Percentiles rank a stretch among this genome's conserved stretches.
Evolutionary conservation across 2,888 invertebrate species (phyloP).

Genomic region (Lacanobia oleracea): DNA sequence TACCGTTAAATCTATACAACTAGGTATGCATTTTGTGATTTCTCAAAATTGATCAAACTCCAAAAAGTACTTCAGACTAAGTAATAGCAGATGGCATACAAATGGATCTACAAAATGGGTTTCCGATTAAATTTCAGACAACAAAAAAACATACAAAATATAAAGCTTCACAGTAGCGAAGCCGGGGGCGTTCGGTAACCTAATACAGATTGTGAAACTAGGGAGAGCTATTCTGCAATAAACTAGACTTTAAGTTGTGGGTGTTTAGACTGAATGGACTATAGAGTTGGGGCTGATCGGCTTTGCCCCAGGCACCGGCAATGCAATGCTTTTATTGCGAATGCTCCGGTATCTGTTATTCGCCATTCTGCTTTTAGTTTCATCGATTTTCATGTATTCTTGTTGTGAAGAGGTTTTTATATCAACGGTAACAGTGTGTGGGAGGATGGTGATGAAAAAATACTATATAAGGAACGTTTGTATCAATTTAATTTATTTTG

Average conservation of each 20-base stretch:
- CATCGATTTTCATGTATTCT: constrained; percentile 45
- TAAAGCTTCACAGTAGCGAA: constrained; percentile 72
- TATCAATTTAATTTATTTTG: background rate
- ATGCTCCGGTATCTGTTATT: constrained; percentile 65
- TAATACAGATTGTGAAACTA: constrained; percentile 74
- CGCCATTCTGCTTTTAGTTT: constrained; percentile 55
- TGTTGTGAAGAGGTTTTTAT: constrained; percentile 25
- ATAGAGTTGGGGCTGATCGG: constrained; percentile 68
- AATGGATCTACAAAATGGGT: constrained; percentile 68
- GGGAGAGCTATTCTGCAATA: constrained; percentile 68
- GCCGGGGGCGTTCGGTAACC: constrained; percentile 76
- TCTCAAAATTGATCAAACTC: background rate
- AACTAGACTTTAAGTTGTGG: constrained; percentile 76
- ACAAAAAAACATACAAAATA: constrained; percentile 73
- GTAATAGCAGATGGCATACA: constrained; percentile 47
- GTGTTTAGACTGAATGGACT: constrained; percentile 71
- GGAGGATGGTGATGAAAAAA: background rate
- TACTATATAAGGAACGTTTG: background rate
- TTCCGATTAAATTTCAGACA: constrained; percentile 76
- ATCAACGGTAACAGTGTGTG: background rate
- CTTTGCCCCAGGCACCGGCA: constrained; percentile 70
- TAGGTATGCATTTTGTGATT: background rate
- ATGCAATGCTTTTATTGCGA: constrained; percentile 74
- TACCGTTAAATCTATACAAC: background rate
- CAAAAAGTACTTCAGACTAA: constrained; percentile 15